Base-by-base conservation (phyloP, 2,113 vertebrate genomes). In the Catharus fuscescens region DNA sequence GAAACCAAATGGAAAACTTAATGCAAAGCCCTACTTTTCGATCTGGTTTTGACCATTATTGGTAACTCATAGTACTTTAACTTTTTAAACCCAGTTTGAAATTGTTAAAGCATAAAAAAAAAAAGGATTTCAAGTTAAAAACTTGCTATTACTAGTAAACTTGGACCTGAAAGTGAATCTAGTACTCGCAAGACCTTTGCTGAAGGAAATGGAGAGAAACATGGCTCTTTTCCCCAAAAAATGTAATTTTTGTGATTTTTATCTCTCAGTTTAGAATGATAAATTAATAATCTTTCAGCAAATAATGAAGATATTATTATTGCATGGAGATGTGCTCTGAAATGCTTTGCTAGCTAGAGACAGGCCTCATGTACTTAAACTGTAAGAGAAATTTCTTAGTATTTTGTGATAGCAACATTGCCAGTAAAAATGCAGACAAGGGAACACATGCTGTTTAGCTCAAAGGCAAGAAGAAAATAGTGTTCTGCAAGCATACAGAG, bases 191-290 rank as follows among this genome's bases (percentile, higher is more conserved):
- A 96, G 36, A 38, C 29, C 45, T 91, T 56, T 1, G 5, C 15
- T 85, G 53, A 85, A 91, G 19, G 19, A 85, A 56, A 45, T 19
- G 0, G 59, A 54, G 47, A 56, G 29, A 45, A 66, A 16, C 1
- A 0, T 6, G 1, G 1, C 7, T 47, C 47, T 54, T 64, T 9
- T 2, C 17, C 20, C 11, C 13, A 12, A 73, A 10, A 50, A 13
- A 8, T 9, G 18, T 80, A 0, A 24, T 24, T 86, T 78, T 61
- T 7, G 20, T 65, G 48, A 48, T 45, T 86, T 17, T 81, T 87
- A 20, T 44, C 14, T 62, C 24, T 15, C 10, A 29, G 14, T n/a
- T 92, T 45, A 71, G 24, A 57, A 67, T 56, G 31, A 28, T 44
- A 84, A 69, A 48, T 42, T 72, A 62, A 48, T 60, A 5, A 5